Evolutionary conservation across 2,113 vertebrate genomes (phyloP).

Genomic region (Martes martes): DNA sequence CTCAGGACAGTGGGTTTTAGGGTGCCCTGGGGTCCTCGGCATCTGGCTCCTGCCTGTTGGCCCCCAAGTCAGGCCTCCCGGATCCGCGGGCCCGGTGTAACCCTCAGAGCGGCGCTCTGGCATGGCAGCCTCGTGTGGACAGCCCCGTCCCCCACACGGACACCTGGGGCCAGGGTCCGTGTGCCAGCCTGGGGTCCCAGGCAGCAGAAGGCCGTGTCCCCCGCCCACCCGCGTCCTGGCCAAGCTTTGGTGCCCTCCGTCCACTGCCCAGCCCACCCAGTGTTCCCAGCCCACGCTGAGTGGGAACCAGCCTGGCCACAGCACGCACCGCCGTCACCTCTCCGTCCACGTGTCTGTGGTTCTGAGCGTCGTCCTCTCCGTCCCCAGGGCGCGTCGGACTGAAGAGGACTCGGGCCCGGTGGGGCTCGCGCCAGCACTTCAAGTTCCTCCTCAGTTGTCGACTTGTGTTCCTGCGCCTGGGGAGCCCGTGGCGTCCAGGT

Average conservation of each 20-base stretch:
- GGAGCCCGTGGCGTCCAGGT: not conserved
- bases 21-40: not conserved
- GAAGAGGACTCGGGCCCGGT: not conserved
- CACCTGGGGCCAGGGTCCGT: not conserved
- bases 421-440: not conserved
- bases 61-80: not conserved
- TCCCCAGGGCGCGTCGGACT: not conserved
- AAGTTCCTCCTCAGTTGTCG: fast-evolving
- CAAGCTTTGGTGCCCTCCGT: too few relatives aligned
- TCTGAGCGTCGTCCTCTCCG: not conserved
- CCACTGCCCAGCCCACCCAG: not conserved
- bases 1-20: not conserved
- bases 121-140: not conserved
- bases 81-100: not conserved
- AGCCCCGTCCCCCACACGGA: too few relatives aligned
- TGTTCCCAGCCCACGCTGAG: not conserved
- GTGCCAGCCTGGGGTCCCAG: not conserved
- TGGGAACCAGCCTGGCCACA: not conserved
- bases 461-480: not conserved
- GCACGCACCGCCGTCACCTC: fast-evolving
- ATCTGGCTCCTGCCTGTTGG: not conserved
- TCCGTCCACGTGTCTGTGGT: not conserved
- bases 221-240: too few relatives aligned
- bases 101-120: not conserved
- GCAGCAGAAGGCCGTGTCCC: too few relatives aligned